These are phyloP conservation scores for Amphilophus citrinellus DNA, from an alignment of 2,113 vertebrate genomes.

Conservation along the genomic window DNA sequence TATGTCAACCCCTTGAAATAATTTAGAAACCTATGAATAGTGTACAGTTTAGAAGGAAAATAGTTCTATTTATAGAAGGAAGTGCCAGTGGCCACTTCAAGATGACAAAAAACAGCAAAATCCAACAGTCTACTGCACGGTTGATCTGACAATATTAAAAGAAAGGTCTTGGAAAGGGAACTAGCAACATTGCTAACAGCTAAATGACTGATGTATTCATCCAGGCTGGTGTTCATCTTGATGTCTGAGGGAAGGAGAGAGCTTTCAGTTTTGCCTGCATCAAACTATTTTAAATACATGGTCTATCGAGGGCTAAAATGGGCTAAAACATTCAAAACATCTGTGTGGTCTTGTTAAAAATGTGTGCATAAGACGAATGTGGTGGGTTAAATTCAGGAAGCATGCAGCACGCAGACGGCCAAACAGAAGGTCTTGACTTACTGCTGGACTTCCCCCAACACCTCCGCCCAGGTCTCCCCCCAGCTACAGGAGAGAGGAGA, in stretches of 20 bases:
- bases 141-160: not conserved
- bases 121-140: not conserved
- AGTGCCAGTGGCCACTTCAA: too few relatives aligned
- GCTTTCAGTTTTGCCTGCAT: not conserved
- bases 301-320: not conserved
- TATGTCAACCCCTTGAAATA: too few relatives aligned
- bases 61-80: too few relatives aligned
- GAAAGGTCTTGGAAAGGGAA: not conserved
- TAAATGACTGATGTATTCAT: not conserved
- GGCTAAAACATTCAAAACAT: constrained; percentile 25
- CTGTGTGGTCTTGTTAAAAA: not conserved
- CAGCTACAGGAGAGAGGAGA: constrained; percentile 89
- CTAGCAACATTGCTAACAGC: not conserved
- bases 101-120: too few relatives aligned
- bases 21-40: too few relatives aligned
- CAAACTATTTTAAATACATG: too few relatives aligned
- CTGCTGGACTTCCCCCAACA: constrained; percentile 99
- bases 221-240: not conserved
- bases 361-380: not conserved
- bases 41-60: too few relatives aligned
- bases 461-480: constrained; percentile 99
- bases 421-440: constrained; percentile 88
- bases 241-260: not conserved
- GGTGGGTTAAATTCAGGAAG: constrained; percentile 24
- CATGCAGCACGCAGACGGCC: constrained; percentile 63